phyloP scores from a whole-genome alignment of 2,113 vertebrate genomes.

The Alligator mississippiensis region DNA sequence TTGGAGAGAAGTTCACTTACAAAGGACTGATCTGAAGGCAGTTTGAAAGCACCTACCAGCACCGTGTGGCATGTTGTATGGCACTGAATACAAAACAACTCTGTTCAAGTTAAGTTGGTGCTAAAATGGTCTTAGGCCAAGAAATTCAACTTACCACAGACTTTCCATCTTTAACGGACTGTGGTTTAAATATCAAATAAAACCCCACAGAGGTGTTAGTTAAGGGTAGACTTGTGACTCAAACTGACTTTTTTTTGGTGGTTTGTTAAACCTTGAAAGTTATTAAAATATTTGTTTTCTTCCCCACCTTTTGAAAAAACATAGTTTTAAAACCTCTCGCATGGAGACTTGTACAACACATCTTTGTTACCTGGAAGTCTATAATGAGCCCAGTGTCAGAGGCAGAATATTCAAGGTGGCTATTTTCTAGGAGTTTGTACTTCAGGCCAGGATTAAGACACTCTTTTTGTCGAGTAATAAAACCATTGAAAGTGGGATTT shows the following conservation, averaged over 20 bases:
- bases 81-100: slow-evolving; percentile 37
- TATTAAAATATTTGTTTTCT: slow-evolving; percentile 31
- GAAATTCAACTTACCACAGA: slow-evolving; percentile 28
- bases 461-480: neutral
- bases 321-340: neutral
- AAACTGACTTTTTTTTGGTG: neutral
- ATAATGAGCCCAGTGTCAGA: neutral
- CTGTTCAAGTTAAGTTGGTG: slow-evolving; percentile 39
- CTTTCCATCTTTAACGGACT: slow-evolving; percentile 41
- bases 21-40: neutral
- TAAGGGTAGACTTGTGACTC: neutral
- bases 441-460: neutral
- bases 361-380: neutral
- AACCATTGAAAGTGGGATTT: neutral
- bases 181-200: slow-evolving; percentile 22
- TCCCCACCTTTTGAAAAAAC: neutral
- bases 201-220: slow-evolving; percentile 26
- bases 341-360: neutral
- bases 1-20: neutral
- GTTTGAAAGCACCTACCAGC: neutral
- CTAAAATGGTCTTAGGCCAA: slow-evolving; percentile 27
- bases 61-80: neutral
- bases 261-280: neutral
- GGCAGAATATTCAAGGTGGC: neutral
- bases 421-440: slow-evolving; percentile 11